These are phyloP conservation scores for Gorsachius goisagi DNA, from an alignment of 2,113 vertebrate species.

Conservation along the genomic window DNA sequence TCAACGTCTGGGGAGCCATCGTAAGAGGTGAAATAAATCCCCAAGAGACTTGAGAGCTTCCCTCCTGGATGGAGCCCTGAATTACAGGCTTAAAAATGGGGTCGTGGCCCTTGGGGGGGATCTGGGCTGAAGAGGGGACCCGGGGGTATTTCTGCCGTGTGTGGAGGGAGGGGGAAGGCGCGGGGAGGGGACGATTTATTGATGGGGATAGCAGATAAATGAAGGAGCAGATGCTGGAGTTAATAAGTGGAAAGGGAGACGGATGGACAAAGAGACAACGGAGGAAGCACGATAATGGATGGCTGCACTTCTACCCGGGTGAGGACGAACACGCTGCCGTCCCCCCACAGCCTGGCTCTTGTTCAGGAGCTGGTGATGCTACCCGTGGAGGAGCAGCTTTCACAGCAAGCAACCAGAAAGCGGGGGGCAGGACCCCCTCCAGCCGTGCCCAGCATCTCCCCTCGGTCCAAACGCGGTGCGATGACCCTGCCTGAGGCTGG, in stretches of 20 bases:
- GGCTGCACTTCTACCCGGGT: neutral
- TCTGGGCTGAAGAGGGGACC: neutral
- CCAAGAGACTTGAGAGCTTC: neutral
- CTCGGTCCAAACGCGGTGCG: fast-evolving
- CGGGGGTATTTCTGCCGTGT: neutral
- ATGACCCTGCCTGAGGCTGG: neutral
- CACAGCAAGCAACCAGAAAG: neutral
- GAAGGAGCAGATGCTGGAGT: slow-evolving; percentile 54
- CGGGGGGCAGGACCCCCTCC: fast-evolving
- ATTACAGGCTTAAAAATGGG: neutral
- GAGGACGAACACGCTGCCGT: neutral
- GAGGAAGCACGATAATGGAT: neutral
- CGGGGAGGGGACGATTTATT: neutral
- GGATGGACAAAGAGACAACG: slow-evolving; percentile 21
- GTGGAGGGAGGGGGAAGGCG: neutral
- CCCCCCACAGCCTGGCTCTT: neutral
- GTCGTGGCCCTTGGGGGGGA: too few relatives aligned
- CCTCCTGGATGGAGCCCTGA: neutral
- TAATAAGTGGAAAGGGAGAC: slow-evolving; percentile 49
- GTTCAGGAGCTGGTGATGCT: neutral
- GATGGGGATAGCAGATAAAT: neutral
- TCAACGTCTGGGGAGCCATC: fast-evolving
- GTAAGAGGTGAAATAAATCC: neutral
- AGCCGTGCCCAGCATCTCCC: neutral
- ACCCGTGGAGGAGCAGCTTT: neutral